Evolutionary conservation across 92 coral and sea anemone genomes (phyloP), one percentile per base, ranked within the genome.

Genomic region (Galaxea fascicularis): DNA sequence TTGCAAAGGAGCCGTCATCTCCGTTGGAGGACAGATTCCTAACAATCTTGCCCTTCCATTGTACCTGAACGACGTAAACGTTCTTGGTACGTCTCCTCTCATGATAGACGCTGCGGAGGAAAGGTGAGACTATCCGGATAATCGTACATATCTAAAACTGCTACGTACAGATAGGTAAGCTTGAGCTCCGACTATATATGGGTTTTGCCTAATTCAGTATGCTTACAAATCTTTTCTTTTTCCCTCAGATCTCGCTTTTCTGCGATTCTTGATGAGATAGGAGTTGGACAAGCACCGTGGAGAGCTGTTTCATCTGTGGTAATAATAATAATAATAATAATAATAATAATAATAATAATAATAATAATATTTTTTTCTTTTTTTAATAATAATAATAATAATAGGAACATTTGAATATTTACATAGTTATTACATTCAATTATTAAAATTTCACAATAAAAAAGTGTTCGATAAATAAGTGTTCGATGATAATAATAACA

Each of bases 1-100:
- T 10, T 97, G 97, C 51, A 82, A 86, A 14, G 98, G 97, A 8
- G 91, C 95, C 0, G 85, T 97, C 12, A 90, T 97, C 41, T 97
- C 99, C 1, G 99, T 97, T 59, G 99, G 99, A 4, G 99, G 99
- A 24, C 99, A 97, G 86, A 97, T 97, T 52, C 99, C 99, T 22
- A 97, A 97, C 79, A 97, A 97, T 89, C 83, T 97, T 24, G 94
- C 99, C 14, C 89, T 97, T 47, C 99, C 99, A 18, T 49, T 97
- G 62, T 86, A 90, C 73, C 82, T 91, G 65, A 93, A 93, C 75
- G 98, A 96, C 31, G 99, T 94, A 10, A 94, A 94, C 20, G 88
- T 97, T 47, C 90, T 97, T 29, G 99, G 99, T 14, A 97, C 99
- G 46, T 91, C 95, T 5, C 99, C 99, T 0, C 90, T 93, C 58